A percentile compares a stretch with the other conserved stretches of the same genome.
phyloP scores from a whole-genome alignment of 1,140 invertebrate genomes.

The Drosophila equinoxialis region DNA sequence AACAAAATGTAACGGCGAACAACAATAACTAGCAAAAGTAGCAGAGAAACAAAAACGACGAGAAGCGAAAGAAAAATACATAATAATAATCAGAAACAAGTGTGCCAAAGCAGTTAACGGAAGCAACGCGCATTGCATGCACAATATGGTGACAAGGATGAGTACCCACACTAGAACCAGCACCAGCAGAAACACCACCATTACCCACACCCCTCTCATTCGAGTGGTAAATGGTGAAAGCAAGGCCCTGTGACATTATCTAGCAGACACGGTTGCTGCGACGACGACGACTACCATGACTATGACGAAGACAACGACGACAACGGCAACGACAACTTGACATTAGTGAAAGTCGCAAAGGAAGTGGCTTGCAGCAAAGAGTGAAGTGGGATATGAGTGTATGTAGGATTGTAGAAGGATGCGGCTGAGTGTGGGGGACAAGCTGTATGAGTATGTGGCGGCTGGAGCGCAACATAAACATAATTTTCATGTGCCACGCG shows the following conservation, averaged over 20 bases:
- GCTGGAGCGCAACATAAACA: constrained; percentile 63
- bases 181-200: neutral
- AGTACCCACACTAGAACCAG: constrained; percentile 31
- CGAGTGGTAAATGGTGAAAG: constrained; percentile 34
- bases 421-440: constrained; percentile 8
- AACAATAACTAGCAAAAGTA: constrained; percentile 64
- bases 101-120: constrained; percentile 81
- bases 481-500: constrained; percentile 76
- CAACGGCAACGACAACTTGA: constrained; percentile 75
- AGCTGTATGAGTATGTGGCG: constrained; percentile 16
- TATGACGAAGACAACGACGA: constrained; percentile 51
- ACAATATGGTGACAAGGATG: constrained; percentile 68
- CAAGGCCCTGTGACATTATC: constrained; percentile 70
- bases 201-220: neutral
- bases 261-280: constrained; percentile 72
- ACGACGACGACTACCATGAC: constrained; percentile 15
- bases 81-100: constrained; percentile 82
- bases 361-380: constrained; percentile 74
- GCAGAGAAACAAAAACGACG: constrained; percentile 41
- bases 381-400: constrained; percentile 24
- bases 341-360: constrained; percentile 79
- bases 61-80: constrained; percentile 62
- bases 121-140: constrained; percentile 79
- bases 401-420: neutral
- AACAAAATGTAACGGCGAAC: constrained; percentile 57